phyloP scores from a whole-genome alignment of 2,888 invertebrate species.

The Ophraella communa region DNA sequence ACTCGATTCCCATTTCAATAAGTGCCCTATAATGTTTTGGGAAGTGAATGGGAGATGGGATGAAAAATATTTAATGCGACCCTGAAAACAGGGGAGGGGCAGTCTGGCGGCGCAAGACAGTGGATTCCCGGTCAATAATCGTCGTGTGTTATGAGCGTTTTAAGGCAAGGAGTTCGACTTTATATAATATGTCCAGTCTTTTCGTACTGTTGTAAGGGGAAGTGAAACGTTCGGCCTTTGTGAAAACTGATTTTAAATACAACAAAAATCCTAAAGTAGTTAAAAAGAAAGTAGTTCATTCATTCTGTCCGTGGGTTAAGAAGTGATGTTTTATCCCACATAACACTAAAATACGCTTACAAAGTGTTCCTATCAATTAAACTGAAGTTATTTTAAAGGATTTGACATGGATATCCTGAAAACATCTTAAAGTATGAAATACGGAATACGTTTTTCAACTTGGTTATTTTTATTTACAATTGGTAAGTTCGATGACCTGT shows the following conservation, averaged over 20 bases:
- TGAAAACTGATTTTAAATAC: neutral
- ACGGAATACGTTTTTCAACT: constrained; percentile 36
- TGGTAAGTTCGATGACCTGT: constrained; percentile 41
- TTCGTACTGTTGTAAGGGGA: neutral
- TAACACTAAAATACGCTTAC: neutral
- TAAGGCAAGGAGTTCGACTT: constrained; percentile 10
- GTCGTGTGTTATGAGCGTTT: constrained; percentile 32
- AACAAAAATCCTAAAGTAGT: neutral
- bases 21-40: constrained; percentile 1
- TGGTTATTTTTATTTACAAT: constrained; percentile 48
- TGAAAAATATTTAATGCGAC: constrained; percentile 15
- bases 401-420: constrained; percentile 6
- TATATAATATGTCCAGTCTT: constrained; percentile 9
- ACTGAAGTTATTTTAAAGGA: constrained; percentile 3
- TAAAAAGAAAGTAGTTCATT: neutral
- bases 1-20: neutral
- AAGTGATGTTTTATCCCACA: constrained; percentile 5
- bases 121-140: constrained; percentile 47
- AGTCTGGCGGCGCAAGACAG: constrained; percentile 45
- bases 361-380: neutral
- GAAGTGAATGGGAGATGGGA: neutral
- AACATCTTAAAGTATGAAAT: constrained; percentile 17
- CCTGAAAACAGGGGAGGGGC: constrained; percentile 37
- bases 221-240: neutral
- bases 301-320: neutral